Conservation (phyloP, 2,888 invertebrate genomes). For the Rhimphoctona megacephalus region DNA sequence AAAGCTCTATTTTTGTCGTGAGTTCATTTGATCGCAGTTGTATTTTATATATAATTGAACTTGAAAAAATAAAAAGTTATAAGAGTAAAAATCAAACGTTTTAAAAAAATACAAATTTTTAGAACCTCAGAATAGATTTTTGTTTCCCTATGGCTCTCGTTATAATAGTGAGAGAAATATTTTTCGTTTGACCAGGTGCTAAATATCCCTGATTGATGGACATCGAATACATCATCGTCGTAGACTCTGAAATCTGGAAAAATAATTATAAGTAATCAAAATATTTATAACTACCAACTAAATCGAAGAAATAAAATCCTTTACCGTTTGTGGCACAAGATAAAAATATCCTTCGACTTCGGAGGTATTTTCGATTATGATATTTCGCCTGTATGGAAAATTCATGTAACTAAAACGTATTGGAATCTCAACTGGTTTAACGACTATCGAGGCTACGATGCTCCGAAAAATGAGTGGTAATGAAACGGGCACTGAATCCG, state of each 20-base stretch:
- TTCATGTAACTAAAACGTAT: conserved; percentile 88
- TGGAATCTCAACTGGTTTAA: conserved; percentile 86
- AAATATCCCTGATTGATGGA: conserved; percentile 78
- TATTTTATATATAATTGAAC: neutral
- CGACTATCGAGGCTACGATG: conserved; percentile 85
- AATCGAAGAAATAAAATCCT: conserved; percentile 8
- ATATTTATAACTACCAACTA: neutral
- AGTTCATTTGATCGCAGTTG: no score
- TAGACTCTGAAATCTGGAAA: conserved; percentile 69
- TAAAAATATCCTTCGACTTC: conserved; percentile 86
- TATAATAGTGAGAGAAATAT: conserved; percentile 85
- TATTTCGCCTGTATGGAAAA: conserved; percentile 86
- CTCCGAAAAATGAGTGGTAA: conserved; percentile 86
- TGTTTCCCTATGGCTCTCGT: conserved; percentile 85
- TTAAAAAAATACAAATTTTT: neutral
- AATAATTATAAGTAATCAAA: conserved; percentile 14
- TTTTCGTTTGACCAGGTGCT: conserved; percentile 85
- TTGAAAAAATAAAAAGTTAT: neutral
- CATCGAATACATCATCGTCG: conserved; percentile 75
- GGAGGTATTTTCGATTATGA: conserved; percentile 85
- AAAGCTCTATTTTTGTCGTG: no score
- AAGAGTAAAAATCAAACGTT: neutral
- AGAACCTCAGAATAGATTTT: conserved; percentile 77
- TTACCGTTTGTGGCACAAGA: conserved; percentile 83
- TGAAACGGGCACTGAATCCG: conserved; percentile 86